Conservation (phyloP, 2,888 invertebrate genomes). For the Parapristionchus giblindavisi region DNA sequence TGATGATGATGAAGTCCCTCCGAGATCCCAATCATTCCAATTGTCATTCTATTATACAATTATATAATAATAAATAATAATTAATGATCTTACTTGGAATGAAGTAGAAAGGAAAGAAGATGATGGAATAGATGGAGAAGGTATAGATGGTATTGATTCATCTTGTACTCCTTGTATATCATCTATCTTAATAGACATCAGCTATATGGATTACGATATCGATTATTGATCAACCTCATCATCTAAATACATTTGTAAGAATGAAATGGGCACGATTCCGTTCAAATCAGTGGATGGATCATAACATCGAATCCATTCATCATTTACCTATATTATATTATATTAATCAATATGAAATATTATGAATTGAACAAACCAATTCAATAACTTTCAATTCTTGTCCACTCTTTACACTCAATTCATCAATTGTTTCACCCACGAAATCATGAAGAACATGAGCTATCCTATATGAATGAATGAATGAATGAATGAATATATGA, state of each 20-base stretch:
- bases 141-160: not conserved
- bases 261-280: constrained; percentile 16
- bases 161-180: not conserved
- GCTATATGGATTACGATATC: not conserved
- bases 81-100: not conserved
- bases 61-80: not conserved
- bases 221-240: not conserved
- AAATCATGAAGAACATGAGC: constrained; percentile 15
- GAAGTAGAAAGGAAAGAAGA: not conserved
- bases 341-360: not conserved
- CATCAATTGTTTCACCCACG: constrained; percentile 8
- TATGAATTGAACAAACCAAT: not conserved
- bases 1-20: not conserved
- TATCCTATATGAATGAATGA: too few species aligned
- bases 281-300: not conserved
- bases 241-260: not conserved
- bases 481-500: too few species aligned
- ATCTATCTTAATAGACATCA: not conserved
- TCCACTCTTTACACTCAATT: constrained; percentile 6
- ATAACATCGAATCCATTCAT: constrained; percentile 20
- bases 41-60: not conserved
- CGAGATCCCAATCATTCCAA: not conserved
- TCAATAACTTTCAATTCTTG: constrained; percentile 7
- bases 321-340: not conserved
- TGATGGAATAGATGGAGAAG: not conserved